phyloP scores from a whole-genome alignment of 2,888 invertebrate species.

The Kryphioiulus occultus region DNA sequence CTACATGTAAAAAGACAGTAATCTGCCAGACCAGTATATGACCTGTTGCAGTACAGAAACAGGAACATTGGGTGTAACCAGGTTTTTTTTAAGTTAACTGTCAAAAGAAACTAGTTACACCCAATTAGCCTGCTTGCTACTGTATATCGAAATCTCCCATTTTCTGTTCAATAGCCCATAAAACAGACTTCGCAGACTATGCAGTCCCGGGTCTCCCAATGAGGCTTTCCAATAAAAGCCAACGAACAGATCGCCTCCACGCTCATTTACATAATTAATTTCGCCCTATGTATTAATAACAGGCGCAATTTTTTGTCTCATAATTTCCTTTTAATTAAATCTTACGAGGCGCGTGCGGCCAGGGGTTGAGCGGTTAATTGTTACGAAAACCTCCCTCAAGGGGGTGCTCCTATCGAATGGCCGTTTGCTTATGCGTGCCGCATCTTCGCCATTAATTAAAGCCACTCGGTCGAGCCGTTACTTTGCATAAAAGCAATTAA shows the following conservation, averaged over 20 bases:
- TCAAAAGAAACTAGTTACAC: no score
- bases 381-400: neutral
- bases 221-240: neutral
- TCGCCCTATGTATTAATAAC: conserved; percentile 11
- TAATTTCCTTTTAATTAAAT: conserved; percentile 33
- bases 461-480: conserved; percentile 16
- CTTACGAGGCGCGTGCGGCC: conserved; percentile 21
- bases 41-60: no score
- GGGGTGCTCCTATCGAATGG: neutral
- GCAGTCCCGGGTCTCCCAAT: neutral
- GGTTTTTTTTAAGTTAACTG: no score
- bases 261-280: conserved; percentile 3
- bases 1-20: no score
- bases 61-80: no score
- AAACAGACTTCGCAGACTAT: neutral
- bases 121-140: no score
- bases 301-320: neutral
- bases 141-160: no score
- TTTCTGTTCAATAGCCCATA: neutral
- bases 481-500: conserved; percentile 18
- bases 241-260: neutral
- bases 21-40: no score
- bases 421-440: neutral
- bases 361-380: conserved; percentile 13
- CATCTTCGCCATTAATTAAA: conserved; percentile 27